Conservation (phyloP, 1,140 invertebrate species). For the Alviniconcha marisindica region DNA sequence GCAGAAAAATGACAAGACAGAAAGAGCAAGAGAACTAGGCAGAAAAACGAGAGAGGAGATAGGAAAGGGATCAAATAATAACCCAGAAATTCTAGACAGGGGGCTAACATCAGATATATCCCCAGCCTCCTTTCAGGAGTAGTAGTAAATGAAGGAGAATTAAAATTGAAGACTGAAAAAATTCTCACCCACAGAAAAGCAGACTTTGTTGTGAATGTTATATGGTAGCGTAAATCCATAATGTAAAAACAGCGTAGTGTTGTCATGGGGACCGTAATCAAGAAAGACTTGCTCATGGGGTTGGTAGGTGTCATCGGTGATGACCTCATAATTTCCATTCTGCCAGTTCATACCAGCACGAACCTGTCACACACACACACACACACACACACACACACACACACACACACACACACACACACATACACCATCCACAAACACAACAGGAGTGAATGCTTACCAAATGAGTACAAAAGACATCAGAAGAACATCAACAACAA, state of each 20-base stretch:
- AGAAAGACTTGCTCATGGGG: constrained; percentile 84
- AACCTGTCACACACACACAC: constrained; percentile 69
- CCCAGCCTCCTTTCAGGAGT: too few species aligned
- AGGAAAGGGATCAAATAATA: too few species aligned
- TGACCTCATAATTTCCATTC: constrained; percentile 79
- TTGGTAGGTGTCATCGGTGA: constrained; percentile 75
- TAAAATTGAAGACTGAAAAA: background rate
- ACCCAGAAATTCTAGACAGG: too few species aligned
- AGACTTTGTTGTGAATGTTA: constrained; percentile 81
- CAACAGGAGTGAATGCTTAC: too few species aligned
- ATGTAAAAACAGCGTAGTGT: constrained; percentile 82
- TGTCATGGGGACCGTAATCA: constrained; percentile 85
- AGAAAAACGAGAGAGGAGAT: too few species aligned
- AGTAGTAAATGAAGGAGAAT: constrained; percentile 1
- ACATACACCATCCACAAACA: too few species aligned
- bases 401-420: background rate
- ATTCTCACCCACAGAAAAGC: constrained; percentile 53
- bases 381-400: constrained; percentile 5
- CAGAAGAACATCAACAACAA: too few species aligned
- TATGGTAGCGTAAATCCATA: constrained; percentile 85
- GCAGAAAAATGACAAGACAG: too few species aligned
- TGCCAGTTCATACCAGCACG: constrained; percentile 76
- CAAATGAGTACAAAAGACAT: too few species aligned
- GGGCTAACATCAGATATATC: too few species aligned
- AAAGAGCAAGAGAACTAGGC: too few species aligned